Evolutionary conservation across 2,888 invertebrate species (phyloP).

Genomic region (Encarsia formosa): DNA sequence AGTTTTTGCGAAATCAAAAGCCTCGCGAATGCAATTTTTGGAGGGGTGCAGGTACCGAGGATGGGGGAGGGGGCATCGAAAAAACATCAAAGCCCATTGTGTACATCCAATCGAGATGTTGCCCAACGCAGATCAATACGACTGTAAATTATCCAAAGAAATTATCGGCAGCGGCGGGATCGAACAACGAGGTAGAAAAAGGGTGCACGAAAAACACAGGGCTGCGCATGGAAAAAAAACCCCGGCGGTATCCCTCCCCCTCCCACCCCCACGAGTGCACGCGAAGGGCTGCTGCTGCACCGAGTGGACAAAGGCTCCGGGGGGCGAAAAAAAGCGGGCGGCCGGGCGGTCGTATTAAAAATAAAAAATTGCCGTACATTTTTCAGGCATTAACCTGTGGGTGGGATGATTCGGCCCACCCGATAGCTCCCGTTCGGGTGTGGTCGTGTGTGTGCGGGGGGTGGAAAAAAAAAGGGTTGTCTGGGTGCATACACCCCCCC

Average conservation of each 20-base stretch:
- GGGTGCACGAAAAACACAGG: not conserved
- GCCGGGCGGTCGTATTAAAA: slow-evolving; percentile 37
- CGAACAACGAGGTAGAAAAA: not conserved
- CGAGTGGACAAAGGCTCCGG: slow-evolving; percentile 28
- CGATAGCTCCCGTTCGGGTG: slow-evolving; percentile 26
- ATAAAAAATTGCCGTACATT: slow-evolving; percentile 53
- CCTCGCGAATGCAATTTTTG: no score
- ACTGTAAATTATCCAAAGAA: slow-evolving; percentile 53
- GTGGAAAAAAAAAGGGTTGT: not conserved
- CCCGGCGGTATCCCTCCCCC: slow-evolving; percentile 24
- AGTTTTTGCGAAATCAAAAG: no score
- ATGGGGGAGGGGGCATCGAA: no score
- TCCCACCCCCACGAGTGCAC: no score
- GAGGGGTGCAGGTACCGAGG: no score
- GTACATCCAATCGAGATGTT: slow-evolving; percentile 48
- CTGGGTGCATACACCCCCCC: no score
- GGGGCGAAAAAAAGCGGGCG: slow-evolving; percentile 10
- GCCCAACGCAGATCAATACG: slow-evolving; percentile 50
- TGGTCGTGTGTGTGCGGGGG: slow-evolving; percentile 16
- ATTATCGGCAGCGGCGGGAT: slow-evolving; percentile 46
- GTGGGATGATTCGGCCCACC: slow-evolving; percentile 32
- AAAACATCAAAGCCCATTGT: slow-evolving; percentile 30
- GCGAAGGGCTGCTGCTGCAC: slow-evolving; percentile 36
- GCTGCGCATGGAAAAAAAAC: slow-evolving; percentile 10
- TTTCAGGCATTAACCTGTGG: slow-evolving; percentile 49